Evolutionary conservation across 2,888 invertebrate genomes (phyloP), one percentile per base, ranked within the genome.

Genomic region (Caenorhabditis macrosperma): DNA sequence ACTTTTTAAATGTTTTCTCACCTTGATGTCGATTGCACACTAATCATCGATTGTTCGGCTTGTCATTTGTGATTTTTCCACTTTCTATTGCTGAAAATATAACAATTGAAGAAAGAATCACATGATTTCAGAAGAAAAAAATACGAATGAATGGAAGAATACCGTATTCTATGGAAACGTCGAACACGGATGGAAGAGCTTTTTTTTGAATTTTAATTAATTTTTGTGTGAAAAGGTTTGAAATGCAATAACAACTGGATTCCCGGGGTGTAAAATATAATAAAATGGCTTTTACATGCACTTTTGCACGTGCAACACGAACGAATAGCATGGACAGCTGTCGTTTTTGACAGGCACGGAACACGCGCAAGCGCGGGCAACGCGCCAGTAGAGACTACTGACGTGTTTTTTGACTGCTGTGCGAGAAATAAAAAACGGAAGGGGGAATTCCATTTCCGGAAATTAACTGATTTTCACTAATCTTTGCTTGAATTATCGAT

Each of bases 21-120:
- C 66, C 74, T 74, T 54, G 75, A 66, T 46, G 60, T 46, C 35
- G 60, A 66, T 38, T 57, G 74, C 38, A 64, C 64, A 63, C 50
- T 50, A 33, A 26, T 74, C 64, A 74, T 74, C 30, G 72, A 57
- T 48, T 46, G 50, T 4, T 55, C 35, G 0, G 17, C 41, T 33
- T 50, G 30, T 26, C 35, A 59, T 68, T 17, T 17, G 63, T 22
- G 35, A 15, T 24, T 48, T 35, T 66, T 20, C 20, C 15, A n/a
- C n/a, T 57, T 44, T 28, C 33, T 38, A 24, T 1, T 41, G 46
- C 46, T 30, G 24, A 68, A 68, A 44, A 33, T 33, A 12, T 33
- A 7, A 7, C 6, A 33, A 44, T 44, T 44, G 5, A 12, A 59
- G 41, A n/a, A n/a, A n/a, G n/a, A n/a, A n/a, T n/a, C n/a, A n/a